These are phyloP conservation scores for Temnothorax curvispinosus DNA, from an alignment of 1,140 invertebrate genomes.

Conservation along the genomic window DNA sequence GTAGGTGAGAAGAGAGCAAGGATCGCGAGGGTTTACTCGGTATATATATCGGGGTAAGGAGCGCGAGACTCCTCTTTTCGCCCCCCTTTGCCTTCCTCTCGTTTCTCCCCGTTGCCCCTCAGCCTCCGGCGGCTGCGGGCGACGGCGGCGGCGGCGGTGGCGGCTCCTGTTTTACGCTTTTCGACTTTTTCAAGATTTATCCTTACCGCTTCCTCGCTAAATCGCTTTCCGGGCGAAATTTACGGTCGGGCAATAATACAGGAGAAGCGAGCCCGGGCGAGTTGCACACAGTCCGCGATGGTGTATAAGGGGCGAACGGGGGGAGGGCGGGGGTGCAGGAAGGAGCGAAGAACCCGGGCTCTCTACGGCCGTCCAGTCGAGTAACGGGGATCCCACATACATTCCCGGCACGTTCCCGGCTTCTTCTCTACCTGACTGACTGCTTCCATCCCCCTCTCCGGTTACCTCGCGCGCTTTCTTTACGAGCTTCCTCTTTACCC, in stretches of 20 bases:
- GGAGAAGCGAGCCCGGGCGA: constrained; percentile 48
- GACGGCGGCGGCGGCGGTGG: background rate
- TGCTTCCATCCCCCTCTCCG: constrained; percentile 51
- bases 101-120: background rate
- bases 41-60: constrained; percentile 56
- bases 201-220: constrained; percentile 84
- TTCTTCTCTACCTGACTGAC: constrained; percentile 77
- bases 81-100: background rate
- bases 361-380: constrained; percentile 72
- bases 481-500: constrained; percentile 59
- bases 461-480: constrained; percentile 58
- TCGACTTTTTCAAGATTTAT: constrained; percentile 86
- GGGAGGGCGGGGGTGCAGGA: constrained; percentile 40
- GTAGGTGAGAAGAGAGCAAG: constrained; percentile 57
- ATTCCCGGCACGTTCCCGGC: constrained; percentile 82
- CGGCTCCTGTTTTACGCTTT: constrained; percentile 84
- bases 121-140: constrained; percentile 8
- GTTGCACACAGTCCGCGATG: constrained; percentile 33
- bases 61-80: constrained; percentile 16
- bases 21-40: constrained; percentile 45
- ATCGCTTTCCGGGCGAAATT: constrained; percentile 85
- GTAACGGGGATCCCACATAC: constrained; percentile 77
- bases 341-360: constrained; percentile 57
- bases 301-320: background rate
- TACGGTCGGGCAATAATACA: constrained; percentile 83